Evolutionary conservation across 2,888 invertebrate species (phyloP).

Genomic region (Idaea aversata): DNA sequence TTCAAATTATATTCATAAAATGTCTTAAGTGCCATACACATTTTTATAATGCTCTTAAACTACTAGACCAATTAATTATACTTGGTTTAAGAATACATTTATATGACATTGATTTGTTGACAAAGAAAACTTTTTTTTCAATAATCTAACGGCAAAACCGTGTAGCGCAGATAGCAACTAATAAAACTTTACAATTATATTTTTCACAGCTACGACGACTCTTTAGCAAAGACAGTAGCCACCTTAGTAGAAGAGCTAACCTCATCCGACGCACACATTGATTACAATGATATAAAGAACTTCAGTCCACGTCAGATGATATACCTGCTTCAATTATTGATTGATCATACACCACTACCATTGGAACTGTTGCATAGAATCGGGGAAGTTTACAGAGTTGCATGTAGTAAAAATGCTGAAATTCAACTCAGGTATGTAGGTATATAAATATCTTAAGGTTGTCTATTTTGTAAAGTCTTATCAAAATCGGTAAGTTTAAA

Average conservation of each 20-base stretch:
- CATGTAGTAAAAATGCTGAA: constrained; percentile 86
- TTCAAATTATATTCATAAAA: too few species aligned
- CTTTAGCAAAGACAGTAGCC: constrained; percentile 82
- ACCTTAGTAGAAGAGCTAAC: constrained; percentile 74
- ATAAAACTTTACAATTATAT: constrained; percentile 3
- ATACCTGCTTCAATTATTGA: constrained; percentile 85
- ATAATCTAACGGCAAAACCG: too few species aligned
- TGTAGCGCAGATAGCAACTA: too few species aligned
- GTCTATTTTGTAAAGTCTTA: too few species aligned
- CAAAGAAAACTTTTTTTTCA: not conserved
- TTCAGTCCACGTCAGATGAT: constrained; percentile 84
- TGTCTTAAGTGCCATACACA: too few species aligned
- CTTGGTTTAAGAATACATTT: too few species aligned
- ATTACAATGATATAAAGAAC: constrained; percentile 69
- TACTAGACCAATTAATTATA: too few species aligned
- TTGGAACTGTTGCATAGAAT: constrained; percentile 70
- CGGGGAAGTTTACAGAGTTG: constrained; percentile 82
- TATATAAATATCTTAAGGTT: too few species aligned
- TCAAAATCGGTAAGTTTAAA: too few species aligned
- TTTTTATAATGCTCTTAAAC: too few species aligned
- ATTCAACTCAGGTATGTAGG: constrained; percentile 72
- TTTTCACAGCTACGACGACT: constrained; percentile 82
- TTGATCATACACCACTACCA: constrained; percentile 72
- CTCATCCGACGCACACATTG: constrained; percentile 58
- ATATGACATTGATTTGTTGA: too few species aligned